These are phyloP conservation scores for Epizoanthus rinbou DNA, from an alignment of 92 coral and sea anemone genomes.

Conservation along the genomic window DNA sequence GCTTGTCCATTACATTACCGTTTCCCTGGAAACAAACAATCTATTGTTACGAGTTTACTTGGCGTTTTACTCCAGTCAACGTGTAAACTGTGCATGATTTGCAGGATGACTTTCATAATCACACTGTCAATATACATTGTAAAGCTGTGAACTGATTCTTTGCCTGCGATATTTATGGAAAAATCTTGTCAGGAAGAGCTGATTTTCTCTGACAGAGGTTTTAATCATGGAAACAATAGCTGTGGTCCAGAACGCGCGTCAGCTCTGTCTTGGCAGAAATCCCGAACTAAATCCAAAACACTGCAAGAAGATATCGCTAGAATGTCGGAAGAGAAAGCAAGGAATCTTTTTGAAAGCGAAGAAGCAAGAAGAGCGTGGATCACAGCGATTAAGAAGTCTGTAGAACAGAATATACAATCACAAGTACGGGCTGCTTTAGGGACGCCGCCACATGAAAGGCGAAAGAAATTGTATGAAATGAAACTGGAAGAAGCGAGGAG, in stretches of 20 bases:
- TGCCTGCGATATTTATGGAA: constrained; percentile 21
- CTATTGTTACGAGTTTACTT: neutral
- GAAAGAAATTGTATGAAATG: constrained; percentile 61
- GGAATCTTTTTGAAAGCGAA: constrained; percentile 74
- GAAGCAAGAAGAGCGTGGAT: constrained; percentile 81
- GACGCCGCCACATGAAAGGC: constrained; percentile 82
- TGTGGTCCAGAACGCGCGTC: constrained; percentile 31
- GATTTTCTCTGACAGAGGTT: constrained; percentile 39
- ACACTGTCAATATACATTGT: constrained; percentile 5
- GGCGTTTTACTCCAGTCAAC: neutral
- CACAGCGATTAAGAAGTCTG: constrained; percentile 77
- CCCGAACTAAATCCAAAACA: constrained; percentile 47
- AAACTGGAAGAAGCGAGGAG: constrained; percentile 64
- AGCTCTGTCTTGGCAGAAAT: constrained; percentile 14
- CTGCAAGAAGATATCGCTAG: constrained; percentile 59
- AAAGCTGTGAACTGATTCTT: constrained; percentile 4
- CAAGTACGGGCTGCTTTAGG: constrained; percentile 89
- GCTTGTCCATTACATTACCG: constrained; percentile 3
- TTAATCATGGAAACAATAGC: constrained; percentile 20
- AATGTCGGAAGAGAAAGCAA: constrained; percentile 88
- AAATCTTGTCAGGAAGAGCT: constrained; percentile 26
- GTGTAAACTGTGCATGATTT: neutral
- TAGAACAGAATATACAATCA: constrained; percentile 84
- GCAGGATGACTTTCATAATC: constrained; percentile 2
- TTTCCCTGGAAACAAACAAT: constrained; percentile 30